Evolutionary conservation across 1,140 invertebrate genomes (phyloP).

Genomic region (Holcopasites calliopsidis): DNA sequence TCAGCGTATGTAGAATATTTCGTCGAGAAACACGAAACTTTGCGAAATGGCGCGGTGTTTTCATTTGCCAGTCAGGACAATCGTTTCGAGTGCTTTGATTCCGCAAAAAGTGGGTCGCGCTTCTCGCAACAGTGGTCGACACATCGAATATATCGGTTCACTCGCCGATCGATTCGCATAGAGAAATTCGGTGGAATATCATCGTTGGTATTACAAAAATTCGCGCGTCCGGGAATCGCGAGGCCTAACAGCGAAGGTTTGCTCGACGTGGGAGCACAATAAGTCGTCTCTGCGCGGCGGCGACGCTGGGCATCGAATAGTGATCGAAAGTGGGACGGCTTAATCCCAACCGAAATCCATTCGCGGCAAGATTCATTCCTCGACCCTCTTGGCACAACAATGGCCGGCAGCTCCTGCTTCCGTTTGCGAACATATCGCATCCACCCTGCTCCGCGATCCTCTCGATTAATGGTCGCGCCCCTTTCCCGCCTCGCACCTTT

Average conservation of each 20-base stretch:
- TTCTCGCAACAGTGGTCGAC: too few species aligned
- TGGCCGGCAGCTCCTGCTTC: slow-evolving; percentile 45
- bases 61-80: too few species aligned
- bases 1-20: slow-evolving; percentile 20
- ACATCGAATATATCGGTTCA: slow-evolving; percentile 3
- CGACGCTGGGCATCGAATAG: slow-evolving; percentile 42
- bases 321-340: slow-evolving; percentile 61
- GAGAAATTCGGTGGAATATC: not conserved
- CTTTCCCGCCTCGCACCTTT: not conserved
- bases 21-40: not conserved
- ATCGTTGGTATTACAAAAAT: slow-evolving; percentile 45
- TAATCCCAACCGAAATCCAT: slow-evolving; percentile 57
- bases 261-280: slow-evolving; percentile 44
- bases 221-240: slow-evolving; percentile 51
- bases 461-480: slow-evolving; percentile 36
- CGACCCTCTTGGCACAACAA: slow-evolving; percentile 57
- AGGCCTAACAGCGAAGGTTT: slow-evolving; percentile 25
- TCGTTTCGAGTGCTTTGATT: too few species aligned
- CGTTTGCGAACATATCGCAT: slow-evolving; percentile 41
- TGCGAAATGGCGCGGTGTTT: not conserved
- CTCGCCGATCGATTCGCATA: not conserved
- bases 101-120: too few species aligned
- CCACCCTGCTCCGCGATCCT: slow-evolving; percentile 28
- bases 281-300: slow-evolving; percentile 48
- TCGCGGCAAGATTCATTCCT: slow-evolving; percentile 60